These are phyloP conservation scores for Euspilapteryx auroguttella DNA, from an alignment of 2,888 invertebrate species.

Conservation along the genomic window DNA sequence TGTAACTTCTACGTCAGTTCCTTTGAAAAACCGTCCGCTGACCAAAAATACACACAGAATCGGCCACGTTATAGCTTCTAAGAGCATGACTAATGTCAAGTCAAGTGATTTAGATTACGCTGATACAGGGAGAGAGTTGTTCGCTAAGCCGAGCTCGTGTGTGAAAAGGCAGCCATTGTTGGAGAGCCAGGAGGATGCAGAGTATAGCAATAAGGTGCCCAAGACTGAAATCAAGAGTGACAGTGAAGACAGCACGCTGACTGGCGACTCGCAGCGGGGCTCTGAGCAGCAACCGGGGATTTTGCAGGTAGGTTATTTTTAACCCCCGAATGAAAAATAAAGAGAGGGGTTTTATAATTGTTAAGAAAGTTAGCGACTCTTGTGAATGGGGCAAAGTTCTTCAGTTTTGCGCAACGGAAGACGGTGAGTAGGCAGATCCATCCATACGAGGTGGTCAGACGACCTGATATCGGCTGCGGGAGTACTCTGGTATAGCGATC, in stretches of 20 bases:
- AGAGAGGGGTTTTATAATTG: neutral
- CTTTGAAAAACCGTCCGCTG: constrained; percentile 56
- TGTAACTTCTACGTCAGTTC: constrained; percentile 43
- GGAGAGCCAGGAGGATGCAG: constrained; percentile 40
- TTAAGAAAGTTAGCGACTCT: too few species aligned
- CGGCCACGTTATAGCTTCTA: constrained; percentile 54
- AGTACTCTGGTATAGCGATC: too few species aligned
- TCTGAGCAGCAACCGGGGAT: constrained; percentile 60
- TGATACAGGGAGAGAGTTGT: constrained; percentile 39
- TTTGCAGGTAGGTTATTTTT: constrained; percentile 59
- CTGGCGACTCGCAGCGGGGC: constrained; percentile 18
- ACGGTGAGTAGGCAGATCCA: too few species aligned
- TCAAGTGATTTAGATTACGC: constrained; percentile 45
- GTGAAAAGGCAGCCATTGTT: constrained; percentile 54
- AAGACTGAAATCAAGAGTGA: constrained; percentile 41
- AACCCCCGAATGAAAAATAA: too few species aligned
- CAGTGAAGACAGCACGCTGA: constrained; percentile 19
- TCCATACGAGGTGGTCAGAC: too few species aligned
- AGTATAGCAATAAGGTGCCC: constrained; percentile 53
- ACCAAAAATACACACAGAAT: constrained; percentile 23
- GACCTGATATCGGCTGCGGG: too few species aligned
- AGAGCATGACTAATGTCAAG: constrained; percentile 66
- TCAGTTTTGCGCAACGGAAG: too few species aligned
- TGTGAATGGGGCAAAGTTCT: too few species aligned
- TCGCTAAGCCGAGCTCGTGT: constrained; percentile 25